A percentile compares a stretch with the other conserved stretches of the same genome.
Conservation (phyloP, 2,888 invertebrate species). For the Plutella xylostella region DNA sequence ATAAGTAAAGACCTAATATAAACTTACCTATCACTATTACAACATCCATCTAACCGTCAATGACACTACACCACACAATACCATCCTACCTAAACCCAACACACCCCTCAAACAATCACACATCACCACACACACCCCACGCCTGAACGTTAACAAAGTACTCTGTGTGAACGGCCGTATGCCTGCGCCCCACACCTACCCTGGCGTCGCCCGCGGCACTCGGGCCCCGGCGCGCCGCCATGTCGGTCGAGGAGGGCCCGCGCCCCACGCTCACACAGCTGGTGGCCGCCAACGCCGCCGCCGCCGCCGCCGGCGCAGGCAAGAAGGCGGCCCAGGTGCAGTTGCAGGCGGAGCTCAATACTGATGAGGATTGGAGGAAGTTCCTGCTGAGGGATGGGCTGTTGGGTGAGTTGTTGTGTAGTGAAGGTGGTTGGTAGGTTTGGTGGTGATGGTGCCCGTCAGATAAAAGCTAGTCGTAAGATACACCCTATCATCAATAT, state of each 20-base stretch:
- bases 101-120: no score
- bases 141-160: neutral
- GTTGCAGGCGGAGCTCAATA: conserved; percentile 83
- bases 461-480: no score
- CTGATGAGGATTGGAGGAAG: conserved; percentile 88
- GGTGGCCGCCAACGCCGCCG: conserved; percentile 51
- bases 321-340: conserved; percentile 84
- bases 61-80: no score
- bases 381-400: conserved; percentile 81
- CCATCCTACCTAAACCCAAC: no score
- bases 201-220: neutral
- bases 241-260: conserved; percentile 15
- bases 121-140: neutral
- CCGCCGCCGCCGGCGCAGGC: conserved; percentile 61
- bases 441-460: no score
- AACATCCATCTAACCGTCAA: no score
- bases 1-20: no score
- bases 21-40: no score
- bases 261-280: conserved; percentile 44
- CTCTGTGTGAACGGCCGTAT: no score
- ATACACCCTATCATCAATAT: no score
- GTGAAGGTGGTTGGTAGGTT: no score
- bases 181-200: neutral
- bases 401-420: conserved; percentile 68
- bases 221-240: conserved; percentile 8